Evolutionary conservation across 2,888 invertebrate genomes (phyloP), one percentile per base, ranked within the genome.

Genomic region (Augiades crinisus): DNA sequence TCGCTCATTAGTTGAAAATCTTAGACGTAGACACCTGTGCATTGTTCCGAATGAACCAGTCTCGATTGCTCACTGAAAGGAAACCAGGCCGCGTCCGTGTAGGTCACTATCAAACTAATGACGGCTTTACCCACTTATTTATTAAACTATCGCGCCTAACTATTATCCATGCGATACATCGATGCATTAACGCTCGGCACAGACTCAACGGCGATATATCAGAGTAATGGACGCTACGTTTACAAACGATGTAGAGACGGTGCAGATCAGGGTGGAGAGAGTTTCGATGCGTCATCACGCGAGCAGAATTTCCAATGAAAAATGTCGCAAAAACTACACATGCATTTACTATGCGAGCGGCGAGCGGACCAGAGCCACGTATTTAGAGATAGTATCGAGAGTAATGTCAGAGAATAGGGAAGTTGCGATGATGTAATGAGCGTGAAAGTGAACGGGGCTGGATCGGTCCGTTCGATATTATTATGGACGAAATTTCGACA

Each of bases 251-350:
- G 22, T 41, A 34, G 21, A 58, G 62, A 63, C 53, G 56, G 53
- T 55, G 51, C 53, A 61, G 58, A 59, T 57, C 55, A 43, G 58
- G 57, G 54, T 54, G 63, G 82, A 78, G 82, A 81, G 79, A 80
- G 77, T 68, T 64, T 53, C 56, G 54, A 47, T 50, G 56, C 55
- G 55, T 52, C 59, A 57, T 65, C 81, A 82, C 82, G 81, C 85
- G 64, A 78, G 55, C 49, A 66, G 72, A 79, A 79, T 84, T 82
- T 82, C 81, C 77, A 81, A 78, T 77, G 77, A 77, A 76, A 51
- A 44, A 75, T 71, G 78, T 75, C 70, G 75, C 61, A 69, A 68
- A 73, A 73, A 73, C 68, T 41, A 43, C 46, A 22, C 22, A 44
- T 31, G 34, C 22, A 44, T 30, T 50, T 38, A 37, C 37, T 36